Evolutionary conservation across 2,888 invertebrate genomes (phyloP).

Genomic region (Serripes groenlandicus): DNA sequence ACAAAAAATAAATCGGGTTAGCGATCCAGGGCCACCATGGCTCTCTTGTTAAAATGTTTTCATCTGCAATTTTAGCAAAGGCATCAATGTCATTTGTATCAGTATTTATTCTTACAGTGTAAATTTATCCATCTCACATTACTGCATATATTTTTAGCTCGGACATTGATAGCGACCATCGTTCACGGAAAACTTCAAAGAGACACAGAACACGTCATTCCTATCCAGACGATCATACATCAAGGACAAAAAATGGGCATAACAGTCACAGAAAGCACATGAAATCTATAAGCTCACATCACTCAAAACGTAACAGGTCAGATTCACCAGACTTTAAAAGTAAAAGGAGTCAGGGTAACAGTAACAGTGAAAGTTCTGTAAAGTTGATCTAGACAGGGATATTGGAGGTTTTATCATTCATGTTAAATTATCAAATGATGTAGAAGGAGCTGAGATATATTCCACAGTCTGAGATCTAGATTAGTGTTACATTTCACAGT

Average conservation of each 20-base stretch:
- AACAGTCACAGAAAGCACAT: constrained; percentile 22
- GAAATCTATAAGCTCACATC: constrained; percentile 42
- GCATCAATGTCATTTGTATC: too few species aligned
- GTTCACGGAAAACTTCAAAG: neutral
- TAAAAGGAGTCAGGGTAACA: neutral
- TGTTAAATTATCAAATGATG: too few species aligned
- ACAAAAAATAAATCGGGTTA: neutral
- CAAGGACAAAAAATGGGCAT: constrained; percentile 14
- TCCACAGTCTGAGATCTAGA: too few species aligned
- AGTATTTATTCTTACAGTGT: too few species aligned
- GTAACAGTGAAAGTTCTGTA: constrained; percentile 9
- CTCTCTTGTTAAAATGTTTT: too few species aligned
- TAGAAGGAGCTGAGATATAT: too few species aligned
- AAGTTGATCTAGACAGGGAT: constrained; percentile 9
- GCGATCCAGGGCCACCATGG: too few species aligned
- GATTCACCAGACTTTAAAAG: constrained; percentile 37
- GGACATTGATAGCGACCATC: constrained; percentile 38
- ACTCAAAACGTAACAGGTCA: constrained; percentile 49
- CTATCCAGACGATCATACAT: neutral
- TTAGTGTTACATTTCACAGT: too few species aligned
- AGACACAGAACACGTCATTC: constrained; percentile 1
- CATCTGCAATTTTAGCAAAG: too few species aligned
- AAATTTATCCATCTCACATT: too few species aligned
- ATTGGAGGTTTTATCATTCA: neutral
- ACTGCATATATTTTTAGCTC: constrained; percentile 22